These are phyloP conservation scores for Chloropsis cyanopogon DNA, from an alignment of 2,113 vertebrate genomes.

Conservation along the genomic window DNA sequence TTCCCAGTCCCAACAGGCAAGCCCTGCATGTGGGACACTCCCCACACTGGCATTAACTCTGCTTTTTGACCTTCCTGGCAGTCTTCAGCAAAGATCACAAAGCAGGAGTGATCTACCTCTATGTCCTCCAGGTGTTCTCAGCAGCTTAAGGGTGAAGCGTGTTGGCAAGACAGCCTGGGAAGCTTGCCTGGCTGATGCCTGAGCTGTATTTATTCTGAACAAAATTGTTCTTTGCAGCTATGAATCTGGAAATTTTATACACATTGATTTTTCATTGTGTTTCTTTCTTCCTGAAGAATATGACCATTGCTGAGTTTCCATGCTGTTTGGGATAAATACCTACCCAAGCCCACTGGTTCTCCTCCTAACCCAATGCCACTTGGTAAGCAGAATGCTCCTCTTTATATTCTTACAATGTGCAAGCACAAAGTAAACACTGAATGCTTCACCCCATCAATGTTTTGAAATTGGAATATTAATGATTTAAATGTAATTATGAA, in stretches of 20 bases:
- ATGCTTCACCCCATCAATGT: neutral
- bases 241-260: neutral
- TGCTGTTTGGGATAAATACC: neutral
- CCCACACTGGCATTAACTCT: neutral
- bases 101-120: neutral
- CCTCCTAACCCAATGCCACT: neutral
- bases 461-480: slow-evolving; percentile 61
- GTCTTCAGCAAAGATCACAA: neutral
- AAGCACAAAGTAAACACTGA: slow-evolving; percentile 41
- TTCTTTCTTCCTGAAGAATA: neutral
- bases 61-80: neutral
- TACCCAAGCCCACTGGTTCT: neutral
- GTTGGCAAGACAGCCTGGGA: neutral
- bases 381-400: neutral
- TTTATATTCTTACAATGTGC: neutral
- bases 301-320: neutral
- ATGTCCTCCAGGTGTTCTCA: neutral
- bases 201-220: neutral
- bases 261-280: neutral
- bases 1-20: neutral
- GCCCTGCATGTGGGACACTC: neutral
- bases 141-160: neutral
- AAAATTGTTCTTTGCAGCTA: neutral
- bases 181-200: neutral
- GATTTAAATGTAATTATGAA: slow-evolving; percentile 47